Percentiles rank a stretch among this genome's conserved stretches.
Conservation (phyloP, 2,888 invertebrate genomes). For the Polyommatus iphigenia region DNA sequence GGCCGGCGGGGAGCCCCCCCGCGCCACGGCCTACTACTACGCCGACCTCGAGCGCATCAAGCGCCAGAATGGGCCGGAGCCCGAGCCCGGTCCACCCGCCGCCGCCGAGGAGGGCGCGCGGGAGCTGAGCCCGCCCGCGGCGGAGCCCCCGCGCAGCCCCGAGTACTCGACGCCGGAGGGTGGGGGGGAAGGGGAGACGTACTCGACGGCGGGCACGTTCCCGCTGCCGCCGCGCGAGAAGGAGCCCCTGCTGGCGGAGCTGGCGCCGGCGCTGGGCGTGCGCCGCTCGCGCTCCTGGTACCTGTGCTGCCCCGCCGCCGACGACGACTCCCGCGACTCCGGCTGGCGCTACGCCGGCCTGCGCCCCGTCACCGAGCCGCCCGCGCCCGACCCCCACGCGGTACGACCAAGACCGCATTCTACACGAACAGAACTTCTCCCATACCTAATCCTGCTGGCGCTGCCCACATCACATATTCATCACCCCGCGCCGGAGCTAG, state of each 20-base stretch:
- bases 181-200: constrained; percentile 62
- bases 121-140: constrained; percentile 56
- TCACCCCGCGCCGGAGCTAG: background rate
- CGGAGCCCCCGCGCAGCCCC: constrained; percentile 59
- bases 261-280: constrained; percentile 63
- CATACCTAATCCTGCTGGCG: no score
- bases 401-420: no score
- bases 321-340: constrained; percentile 66
- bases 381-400: constrained; percentile 54
- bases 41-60: constrained; percentile 80
- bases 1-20: constrained; percentile 78
- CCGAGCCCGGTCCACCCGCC: constrained; percentile 44
- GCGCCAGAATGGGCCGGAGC: constrained; percentile 50
- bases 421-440: no score
- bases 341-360: constrained; percentile 72
- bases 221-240: constrained; percentile 75
- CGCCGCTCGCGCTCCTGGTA: constrained; percentile 81
- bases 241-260: constrained; percentile 65
- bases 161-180: constrained; percentile 63
- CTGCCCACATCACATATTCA: background rate
- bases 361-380: constrained; percentile 67
- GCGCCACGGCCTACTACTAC: constrained; percentile 81
- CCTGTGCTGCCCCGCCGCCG: constrained; percentile 77
- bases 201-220: constrained; percentile 74
- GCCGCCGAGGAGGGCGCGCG: constrained; percentile 46